These are phyloP conservation scores for Microcebus murinus DNA, from an alignment of 2,113 vertebrate genomes.

Conservation along the genomic window DNA sequence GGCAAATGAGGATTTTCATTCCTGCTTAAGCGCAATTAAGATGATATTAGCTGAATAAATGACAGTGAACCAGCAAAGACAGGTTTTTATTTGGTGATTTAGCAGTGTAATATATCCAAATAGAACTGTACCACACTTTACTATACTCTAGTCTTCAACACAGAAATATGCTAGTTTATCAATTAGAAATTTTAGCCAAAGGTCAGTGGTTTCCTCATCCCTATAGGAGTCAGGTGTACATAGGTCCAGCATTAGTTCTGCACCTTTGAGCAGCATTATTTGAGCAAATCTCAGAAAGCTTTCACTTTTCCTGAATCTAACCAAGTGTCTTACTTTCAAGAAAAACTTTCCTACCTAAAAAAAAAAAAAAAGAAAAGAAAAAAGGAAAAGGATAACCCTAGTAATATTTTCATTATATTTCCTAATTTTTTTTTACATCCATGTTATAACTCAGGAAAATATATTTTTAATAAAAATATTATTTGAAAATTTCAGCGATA, in stretches of 20 bases:
- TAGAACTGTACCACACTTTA: background rate
- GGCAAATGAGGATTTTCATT: background rate
- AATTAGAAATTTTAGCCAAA: background rate
- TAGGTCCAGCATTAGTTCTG: background rate
- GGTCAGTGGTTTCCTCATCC: background rate
- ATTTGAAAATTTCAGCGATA: background rate
- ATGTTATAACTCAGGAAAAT: background rate
- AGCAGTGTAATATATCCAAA: background rate
- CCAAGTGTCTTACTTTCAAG: background rate
- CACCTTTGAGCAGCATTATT: background rate
- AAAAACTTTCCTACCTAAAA: background rate
- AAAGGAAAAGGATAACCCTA: background rate
- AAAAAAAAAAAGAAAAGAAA: background rate
- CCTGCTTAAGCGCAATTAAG: background rate
- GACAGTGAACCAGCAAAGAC: background rate
- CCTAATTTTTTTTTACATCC: background rate
- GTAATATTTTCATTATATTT: background rate
- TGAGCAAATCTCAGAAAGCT: background rate
- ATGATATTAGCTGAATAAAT: background rate
- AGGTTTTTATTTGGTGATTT: background rate
- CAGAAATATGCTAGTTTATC: background rate
- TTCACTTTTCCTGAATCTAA: conserved; percentile 18
- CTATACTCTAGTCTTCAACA: background rate
- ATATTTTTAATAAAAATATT: background rate
- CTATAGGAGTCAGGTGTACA: background rate